These are phyloP conservation scores for Papilio machaon DNA, from an alignment of 1,140 invertebrate species.

Conservation along the genomic window DNA sequence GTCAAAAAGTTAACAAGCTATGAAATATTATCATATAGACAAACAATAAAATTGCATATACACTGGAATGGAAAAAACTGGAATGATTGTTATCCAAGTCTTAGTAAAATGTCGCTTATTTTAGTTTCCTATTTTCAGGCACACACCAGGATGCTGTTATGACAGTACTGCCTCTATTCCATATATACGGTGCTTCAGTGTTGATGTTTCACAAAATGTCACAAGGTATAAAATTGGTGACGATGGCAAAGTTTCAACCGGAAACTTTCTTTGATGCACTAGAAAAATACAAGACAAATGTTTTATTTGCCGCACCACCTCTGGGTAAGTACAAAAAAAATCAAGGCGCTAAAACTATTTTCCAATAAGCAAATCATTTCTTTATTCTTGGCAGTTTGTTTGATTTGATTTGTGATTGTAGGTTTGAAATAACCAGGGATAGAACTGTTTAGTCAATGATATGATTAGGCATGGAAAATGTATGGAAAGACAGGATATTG, in stretches of 20 bases:
- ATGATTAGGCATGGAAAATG: not conserved
- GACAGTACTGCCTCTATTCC: conserved; percentile 90
- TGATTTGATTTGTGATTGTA: too few relatives aligned
- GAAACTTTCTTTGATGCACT: conserved; percentile 83
- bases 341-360: not conserved
- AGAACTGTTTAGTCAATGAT: not conserved
- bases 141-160: conserved; percentile 84
- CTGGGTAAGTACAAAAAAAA: conserved; percentile 78
- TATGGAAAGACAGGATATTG: not conserved
- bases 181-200: conserved; percentile 90
- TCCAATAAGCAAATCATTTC: too few relatives aligned
- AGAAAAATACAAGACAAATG: conserved; percentile 82
- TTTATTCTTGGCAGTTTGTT: too few relatives aligned
- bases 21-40: not conserved
- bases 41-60: not conserved
- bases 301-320: conserved; percentile 84
- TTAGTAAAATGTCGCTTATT: too few relatives aligned
- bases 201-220: conserved; percentile 83
- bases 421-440: not conserved
- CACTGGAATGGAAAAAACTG: too few relatives aligned
- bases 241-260: conserved; percentile 88
- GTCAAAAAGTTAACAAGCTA: not conserved
- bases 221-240: conserved; percentile 86
- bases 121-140: conserved; percentile 69
- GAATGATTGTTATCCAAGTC: too few relatives aligned